Evolutionary conservation across 2,888 invertebrate species (phyloP).

Genomic region (Microctonus aethiopoides): DNA sequence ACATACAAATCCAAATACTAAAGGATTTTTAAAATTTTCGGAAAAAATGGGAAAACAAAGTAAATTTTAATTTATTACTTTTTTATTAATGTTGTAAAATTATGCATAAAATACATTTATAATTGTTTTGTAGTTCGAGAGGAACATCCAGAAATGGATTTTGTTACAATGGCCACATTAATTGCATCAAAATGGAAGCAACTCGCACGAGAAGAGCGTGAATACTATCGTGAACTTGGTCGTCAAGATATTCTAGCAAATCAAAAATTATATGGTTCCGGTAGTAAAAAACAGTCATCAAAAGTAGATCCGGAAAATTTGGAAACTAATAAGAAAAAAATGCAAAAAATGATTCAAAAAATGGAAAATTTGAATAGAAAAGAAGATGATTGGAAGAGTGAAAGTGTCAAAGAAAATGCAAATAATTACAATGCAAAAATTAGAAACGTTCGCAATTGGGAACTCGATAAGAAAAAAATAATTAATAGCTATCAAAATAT

Average conservation of each 20-base stretch:
- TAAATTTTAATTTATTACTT: slow-evolving; percentile 43
- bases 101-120: not conserved
- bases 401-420: not conserved
- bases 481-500: slow-evolving; percentile 41
- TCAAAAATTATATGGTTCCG: slow-evolving; percentile 13
- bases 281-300: slow-evolving; percentile 32
- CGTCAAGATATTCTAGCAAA: not conserved
- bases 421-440: slow-evolving; percentile 37
- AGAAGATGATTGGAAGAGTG: slow-evolving; percentile 11
- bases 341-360: slow-evolving; percentile 52
- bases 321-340: slow-evolving; percentile 50
- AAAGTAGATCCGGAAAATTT: slow-evolving; percentile 35
- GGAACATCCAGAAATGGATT: slow-evolving; percentile 57
- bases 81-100: not conserved
- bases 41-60: slow-evolving; percentile 58
- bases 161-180: slow-evolving; percentile 62
- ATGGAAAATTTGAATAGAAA: slow-evolving; percentile 42
- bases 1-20: slow-evolving; percentile 39
- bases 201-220: slow-evolving; percentile 61
- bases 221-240: slow-evolving; percentile 56
- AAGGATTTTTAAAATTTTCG: slow-evolving; percentile 63
- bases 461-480: slow-evolving; percentile 48
- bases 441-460: slow-evolving; percentile 50
- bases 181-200: slow-evolving; percentile 63
- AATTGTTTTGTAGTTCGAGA: slow-evolving; percentile 48